Evolutionary conservation across 2,888 invertebrate species (phyloP).

Genomic region (Drosophila buzzatii): DNA sequence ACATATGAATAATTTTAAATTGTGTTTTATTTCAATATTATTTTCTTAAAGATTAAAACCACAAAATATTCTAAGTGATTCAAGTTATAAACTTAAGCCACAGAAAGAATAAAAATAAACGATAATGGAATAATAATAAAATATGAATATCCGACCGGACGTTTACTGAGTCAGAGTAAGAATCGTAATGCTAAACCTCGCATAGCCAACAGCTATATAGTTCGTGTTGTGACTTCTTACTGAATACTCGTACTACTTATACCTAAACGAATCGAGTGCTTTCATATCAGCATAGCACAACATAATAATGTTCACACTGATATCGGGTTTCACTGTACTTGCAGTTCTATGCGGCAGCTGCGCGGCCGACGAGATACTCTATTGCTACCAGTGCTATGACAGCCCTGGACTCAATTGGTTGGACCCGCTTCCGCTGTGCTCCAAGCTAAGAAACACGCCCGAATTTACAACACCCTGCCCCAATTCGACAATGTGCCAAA

Average conservation of each 20-base stretch:
- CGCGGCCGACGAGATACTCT: constrained; percentile 17
- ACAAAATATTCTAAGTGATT: neutral
- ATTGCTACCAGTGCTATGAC: constrained; percentile 39
- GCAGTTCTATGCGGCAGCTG: constrained; percentile 6
- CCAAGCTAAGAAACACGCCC: constrained; percentile 6
- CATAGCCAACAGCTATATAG: constrained; percentile 21
- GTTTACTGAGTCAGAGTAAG: constrained; percentile 29
- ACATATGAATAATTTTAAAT: neutral
- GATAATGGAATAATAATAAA: constrained; percentile 14
- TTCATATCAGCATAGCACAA: constrained; percentile 10
- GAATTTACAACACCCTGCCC: constrained; percentile 28
- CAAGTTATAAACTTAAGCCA: neutral
- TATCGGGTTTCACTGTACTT: constrained; percentile 19
- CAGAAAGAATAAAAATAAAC: constrained; percentile 10
- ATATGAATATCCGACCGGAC: constrained; percentile 19
- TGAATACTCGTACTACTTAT: constrained; percentile 28
- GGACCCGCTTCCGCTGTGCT: constrained; percentile 14
- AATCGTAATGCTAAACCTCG: constrained; percentile 26
- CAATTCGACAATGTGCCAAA: constrained; percentile 61
- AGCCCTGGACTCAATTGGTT: fast-evolving
- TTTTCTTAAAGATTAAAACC: neutral
- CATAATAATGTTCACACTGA: constrained; percentile 30
- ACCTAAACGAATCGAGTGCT: constrained; percentile 17
- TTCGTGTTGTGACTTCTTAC: constrained; percentile 39
- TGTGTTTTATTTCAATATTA: neutral